phyloP scores from a whole-genome alignment of 30 jellyfish, hydroid and myxozoan genomes.

The Nemopilema nomurai region DNA sequence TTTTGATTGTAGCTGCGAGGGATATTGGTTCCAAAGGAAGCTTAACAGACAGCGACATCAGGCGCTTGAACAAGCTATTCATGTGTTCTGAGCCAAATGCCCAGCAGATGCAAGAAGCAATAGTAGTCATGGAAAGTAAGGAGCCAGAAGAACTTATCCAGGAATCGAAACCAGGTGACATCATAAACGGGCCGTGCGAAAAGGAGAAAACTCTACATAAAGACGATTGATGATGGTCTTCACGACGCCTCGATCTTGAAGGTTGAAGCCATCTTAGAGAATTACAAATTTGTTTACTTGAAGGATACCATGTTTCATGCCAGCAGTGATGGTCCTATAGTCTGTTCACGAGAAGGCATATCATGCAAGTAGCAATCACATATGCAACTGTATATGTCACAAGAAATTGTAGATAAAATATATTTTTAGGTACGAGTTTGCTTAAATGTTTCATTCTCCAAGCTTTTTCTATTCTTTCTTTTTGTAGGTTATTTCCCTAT shows the following conservation, averaged over 20 bases:
- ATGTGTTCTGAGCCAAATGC: background rate
- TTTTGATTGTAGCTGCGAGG: background rate
- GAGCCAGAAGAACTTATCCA: background rate
- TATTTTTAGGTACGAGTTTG: no score
- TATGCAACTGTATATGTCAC: no score
- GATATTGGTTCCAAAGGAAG: constrained; percentile 10
- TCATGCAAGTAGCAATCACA: no score
- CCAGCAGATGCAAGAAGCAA: background rate
- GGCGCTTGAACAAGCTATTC: constrained; percentile 2
- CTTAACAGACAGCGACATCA: background rate
- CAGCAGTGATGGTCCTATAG: no score
- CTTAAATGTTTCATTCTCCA: no score
- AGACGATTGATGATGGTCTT: background rate
- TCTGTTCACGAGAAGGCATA: no score
- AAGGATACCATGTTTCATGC: no score
- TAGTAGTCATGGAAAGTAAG: background rate
- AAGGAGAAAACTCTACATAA: background rate
- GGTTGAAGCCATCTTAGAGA: background rate
- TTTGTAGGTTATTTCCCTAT: no score
- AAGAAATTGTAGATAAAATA: no score
- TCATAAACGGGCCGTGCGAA: background rate
- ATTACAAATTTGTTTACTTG: background rate
- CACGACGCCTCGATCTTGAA: no score
- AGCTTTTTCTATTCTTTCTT: no score
- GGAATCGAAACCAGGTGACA: background rate